These are phyloP conservation scores for Campoletis raptor DNA, from an alignment of 2,888 invertebrate species.

Conservation along the genomic window DNA sequence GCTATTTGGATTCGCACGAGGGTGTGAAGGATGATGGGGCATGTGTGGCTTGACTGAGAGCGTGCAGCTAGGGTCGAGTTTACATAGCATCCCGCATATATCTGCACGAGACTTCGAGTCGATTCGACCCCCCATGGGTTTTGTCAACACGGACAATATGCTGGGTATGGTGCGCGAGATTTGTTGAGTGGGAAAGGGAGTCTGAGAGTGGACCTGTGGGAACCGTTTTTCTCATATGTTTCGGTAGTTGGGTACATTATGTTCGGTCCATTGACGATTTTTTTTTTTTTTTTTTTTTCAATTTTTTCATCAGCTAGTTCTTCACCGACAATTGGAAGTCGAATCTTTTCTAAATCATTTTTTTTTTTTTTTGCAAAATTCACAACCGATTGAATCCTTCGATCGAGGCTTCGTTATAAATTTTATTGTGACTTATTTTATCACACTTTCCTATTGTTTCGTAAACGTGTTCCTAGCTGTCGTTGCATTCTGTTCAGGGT, in stretches of 20 bases:
- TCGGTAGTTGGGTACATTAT: slow-evolving; percentile 38
- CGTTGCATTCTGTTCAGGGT: neutral
- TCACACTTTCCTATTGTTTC: slow-evolving; percentile 27
- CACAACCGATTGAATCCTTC: neutral
- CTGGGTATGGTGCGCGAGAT: slow-evolving; percentile 76
- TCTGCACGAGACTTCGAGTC: slow-evolving; percentile 51
- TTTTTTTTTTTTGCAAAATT: neutral
- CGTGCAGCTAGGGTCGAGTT: slow-evolving; percentile 45
- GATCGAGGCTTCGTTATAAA: neutral
- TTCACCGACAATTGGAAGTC: neutral
- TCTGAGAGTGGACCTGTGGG: slow-evolving; percentile 82
- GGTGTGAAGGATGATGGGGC: slow-evolving; percentile 29
- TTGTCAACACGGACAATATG: slow-evolving; percentile 85
- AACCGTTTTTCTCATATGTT: slow-evolving; percentile 72
- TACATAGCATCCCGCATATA: slow-evolving; percentile 60
- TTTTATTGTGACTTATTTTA: slow-evolving; percentile 7
- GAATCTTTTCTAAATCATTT: neutral
- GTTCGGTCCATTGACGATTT: slow-evolving; percentile 5
- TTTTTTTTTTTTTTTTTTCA: neutral
- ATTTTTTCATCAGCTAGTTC: neutral
- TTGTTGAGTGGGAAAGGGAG: slow-evolving; percentile 50
- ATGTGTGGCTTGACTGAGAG: slow-evolving; percentile 37
- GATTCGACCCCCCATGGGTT: slow-evolving; percentile 78
- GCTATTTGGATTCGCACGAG: slow-evolving; percentile 4
- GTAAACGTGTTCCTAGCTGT: slow-evolving; percentile 13